Percentiles rank a stretch among this genome's conserved stretches.
Conservation (phyloP, 2,113 vertebrate species). For the Verasper variegatus region DNA sequence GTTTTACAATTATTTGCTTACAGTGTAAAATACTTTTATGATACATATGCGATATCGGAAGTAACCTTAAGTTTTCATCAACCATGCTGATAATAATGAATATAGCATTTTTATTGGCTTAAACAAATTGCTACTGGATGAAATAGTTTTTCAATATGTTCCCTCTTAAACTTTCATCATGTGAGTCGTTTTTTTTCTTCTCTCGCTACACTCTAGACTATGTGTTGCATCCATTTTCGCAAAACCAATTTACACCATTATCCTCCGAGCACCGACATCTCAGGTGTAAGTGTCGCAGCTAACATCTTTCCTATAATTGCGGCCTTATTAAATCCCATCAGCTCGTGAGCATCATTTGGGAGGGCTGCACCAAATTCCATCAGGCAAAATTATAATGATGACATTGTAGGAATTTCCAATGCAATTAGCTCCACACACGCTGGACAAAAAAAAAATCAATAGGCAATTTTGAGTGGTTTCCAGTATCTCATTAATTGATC, state of each 20-base stretch:
- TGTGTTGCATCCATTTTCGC: constrained; percentile 18
- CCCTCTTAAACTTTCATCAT: neutral
- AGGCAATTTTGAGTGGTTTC: constrained; percentile 55
- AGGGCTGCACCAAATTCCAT: constrained; percentile 52
- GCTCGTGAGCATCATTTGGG: constrained; percentile 43
- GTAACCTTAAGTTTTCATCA: no score
- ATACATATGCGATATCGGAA: no score
- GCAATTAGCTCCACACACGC: constrained; percentile 40
- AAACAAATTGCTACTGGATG: neutral
- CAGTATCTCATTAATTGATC: constrained; percentile 61
- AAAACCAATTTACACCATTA: constrained; percentile 49
- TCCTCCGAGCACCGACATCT: constrained; percentile 38
- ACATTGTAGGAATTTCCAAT: constrained; percentile 35
- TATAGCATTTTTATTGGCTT: constrained; percentile 11
- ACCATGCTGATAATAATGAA: neutral
- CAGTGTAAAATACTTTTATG: no score
- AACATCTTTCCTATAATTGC: constrained; percentile 61
- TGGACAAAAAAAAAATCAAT: constrained; percentile 58
- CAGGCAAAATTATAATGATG: constrained; percentile 38
- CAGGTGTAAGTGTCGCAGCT: constrained; percentile 42
- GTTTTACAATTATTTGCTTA: no score
- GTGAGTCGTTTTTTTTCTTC: neutral
- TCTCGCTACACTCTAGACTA: neutral
- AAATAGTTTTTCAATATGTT: constrained; percentile 1
- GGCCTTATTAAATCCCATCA: constrained; percentile 63